Evolutionary conservation across 1,140 invertebrate genomes (phyloP).

Genomic region (Drosophila equinoxialis): DNA sequence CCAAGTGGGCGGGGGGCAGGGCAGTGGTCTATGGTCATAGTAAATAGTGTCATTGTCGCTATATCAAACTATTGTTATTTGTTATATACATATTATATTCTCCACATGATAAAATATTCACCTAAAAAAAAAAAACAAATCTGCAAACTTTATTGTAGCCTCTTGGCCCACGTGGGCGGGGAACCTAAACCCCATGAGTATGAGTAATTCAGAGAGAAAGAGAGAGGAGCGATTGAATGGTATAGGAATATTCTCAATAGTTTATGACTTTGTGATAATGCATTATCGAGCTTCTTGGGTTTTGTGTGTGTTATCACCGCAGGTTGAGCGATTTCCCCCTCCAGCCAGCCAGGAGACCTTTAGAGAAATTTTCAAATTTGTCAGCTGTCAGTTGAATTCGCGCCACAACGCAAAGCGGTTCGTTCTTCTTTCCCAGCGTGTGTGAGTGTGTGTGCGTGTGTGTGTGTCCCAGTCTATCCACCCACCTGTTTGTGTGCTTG

Average conservation of each 20-base stretch:
- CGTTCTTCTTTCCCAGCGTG: not conserved
- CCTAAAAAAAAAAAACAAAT: not conserved
- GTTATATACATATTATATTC: not conserved
- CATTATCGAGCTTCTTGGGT: constrained; percentile 52
- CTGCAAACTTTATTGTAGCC: constrained; percentile 12
- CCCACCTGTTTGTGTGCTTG: not conserved
- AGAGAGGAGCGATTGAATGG: not conserved
- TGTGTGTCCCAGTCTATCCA: not conserved
- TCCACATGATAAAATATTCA: not conserved
- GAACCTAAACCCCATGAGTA: constrained; percentile 11
- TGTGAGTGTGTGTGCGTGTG: not conserved
- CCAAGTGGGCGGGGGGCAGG: not conserved
- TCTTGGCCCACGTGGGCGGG: constrained; percentile 41
- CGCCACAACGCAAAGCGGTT: constrained; percentile 57
- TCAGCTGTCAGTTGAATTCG: constrained; percentile 60
- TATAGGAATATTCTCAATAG: constrained; percentile 5
- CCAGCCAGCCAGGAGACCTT: constrained; percentile 4
- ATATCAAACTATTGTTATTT: constrained; percentile 51
- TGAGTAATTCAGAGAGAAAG: constrained; percentile 18
- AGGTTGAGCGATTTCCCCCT: not conserved
- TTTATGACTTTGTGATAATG: constrained; percentile 55
- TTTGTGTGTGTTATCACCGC: not conserved
- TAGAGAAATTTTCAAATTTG: constrained; percentile 37
- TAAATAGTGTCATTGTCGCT: constrained; percentile 80
- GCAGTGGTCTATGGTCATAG: constrained; percentile 41